phyloP scores from a whole-genome alignment of 1,140 invertebrate species.

The Drosophila trapezifrons region DNA sequence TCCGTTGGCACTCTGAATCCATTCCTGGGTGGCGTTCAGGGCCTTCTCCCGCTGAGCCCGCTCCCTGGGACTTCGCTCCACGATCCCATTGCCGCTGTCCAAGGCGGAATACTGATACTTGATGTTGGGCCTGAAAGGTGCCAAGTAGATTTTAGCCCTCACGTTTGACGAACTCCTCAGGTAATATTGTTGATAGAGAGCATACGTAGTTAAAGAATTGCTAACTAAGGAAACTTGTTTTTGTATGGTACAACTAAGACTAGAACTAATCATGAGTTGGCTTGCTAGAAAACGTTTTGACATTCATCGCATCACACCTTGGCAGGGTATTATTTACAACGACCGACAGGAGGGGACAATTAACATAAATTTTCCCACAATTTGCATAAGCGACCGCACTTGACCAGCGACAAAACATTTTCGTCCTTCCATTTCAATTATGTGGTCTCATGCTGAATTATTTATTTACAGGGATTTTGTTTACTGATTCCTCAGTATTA shows the following conservation, averaged over 20 bases:
- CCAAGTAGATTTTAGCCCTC: constrained; percentile 3
- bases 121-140: constrained; percentile 76
- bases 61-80: constrained; percentile 88
- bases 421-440: constrained; percentile 27
- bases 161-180: not conserved
- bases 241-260: constrained; percentile 36
- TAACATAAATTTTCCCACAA: constrained; percentile 19
- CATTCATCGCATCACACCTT: constrained; percentile 26
- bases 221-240: constrained; percentile 42
- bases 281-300: constrained; percentile 11
- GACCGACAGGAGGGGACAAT: not conserved
- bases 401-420: constrained; percentile 20
- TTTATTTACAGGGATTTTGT: constrained; percentile 33
- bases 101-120: constrained; percentile 89
- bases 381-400: constrained; percentile 43
- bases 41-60: constrained; percentile 87
- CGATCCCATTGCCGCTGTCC: constrained; percentile 86
- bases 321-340: constrained; percentile 31
- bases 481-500: not conserved
- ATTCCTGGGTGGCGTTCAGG: constrained; percentile 87
- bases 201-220: constrained; percentile 26
- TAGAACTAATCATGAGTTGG: constrained; percentile 27
- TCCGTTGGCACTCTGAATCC: constrained; percentile 86
- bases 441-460: constrained; percentile 19
- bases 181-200: constrained; percentile 17